Conservation (phyloP, 2,888 invertebrate genomes). For the Byasa hedistus region DNA sequence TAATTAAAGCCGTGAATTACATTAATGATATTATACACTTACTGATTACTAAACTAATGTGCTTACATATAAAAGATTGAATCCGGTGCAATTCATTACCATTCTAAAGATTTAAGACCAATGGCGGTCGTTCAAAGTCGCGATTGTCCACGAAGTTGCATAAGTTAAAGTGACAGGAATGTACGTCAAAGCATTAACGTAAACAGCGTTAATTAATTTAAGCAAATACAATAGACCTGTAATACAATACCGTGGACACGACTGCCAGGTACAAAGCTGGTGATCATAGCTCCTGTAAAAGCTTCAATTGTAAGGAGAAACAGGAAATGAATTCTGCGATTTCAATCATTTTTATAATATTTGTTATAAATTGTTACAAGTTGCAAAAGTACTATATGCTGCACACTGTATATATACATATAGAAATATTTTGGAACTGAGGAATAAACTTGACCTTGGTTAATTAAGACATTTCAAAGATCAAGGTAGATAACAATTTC, state of each 20-base stretch:
- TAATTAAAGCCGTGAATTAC: not conserved
- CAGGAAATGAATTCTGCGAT: too few relatives aligned
- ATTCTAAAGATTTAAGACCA: slow-evolving; percentile 1
- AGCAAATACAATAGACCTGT: slow-evolving; percentile 52
- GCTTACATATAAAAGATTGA: not conserved
- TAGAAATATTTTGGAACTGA: too few relatives aligned
- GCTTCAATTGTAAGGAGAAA: not conserved
- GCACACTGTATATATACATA: too few relatives aligned
- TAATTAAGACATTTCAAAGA: not conserved
- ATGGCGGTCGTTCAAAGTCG: slow-evolving; percentile 22
- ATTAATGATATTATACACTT: too few relatives aligned
- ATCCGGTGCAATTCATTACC: not conserved
- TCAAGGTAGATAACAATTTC: not conserved
- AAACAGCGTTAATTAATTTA: slow-evolving; percentile 54
- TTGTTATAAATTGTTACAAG: too few relatives aligned
- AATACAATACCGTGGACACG: slow-evolving; percentile 60
- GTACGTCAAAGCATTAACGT: slow-evolving; percentile 38
- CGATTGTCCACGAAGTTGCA: slow-evolving; percentile 36
- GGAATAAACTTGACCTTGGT: not conserved
- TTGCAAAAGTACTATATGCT: too few relatives aligned
- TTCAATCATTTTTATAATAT: too few relatives aligned
- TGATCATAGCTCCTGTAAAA: slow-evolving; percentile 3
- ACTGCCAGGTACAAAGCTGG: slow-evolving; percentile 30
- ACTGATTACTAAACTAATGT: too few relatives aligned
- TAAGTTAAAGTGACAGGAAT: slow-evolving; percentile 43